Conservation (phyloP, 2,797 vertebrate genomes). For the Megalops cyprinoides region DNA sequence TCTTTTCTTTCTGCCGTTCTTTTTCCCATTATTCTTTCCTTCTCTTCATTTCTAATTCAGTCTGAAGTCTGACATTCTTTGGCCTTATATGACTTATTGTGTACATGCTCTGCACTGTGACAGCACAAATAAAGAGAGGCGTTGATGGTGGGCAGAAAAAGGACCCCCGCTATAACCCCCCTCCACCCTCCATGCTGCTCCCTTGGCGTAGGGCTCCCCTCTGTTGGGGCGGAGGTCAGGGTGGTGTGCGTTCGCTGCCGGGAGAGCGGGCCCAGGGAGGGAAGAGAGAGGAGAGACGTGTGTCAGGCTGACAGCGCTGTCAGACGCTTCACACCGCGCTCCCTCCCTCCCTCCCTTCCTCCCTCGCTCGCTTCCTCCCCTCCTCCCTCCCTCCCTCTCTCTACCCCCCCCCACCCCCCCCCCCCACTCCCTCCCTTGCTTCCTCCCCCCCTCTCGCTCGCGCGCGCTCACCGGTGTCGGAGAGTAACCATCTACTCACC, state of each 20-base stretch:
- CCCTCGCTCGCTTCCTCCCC: neutral
- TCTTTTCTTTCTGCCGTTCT: no score
- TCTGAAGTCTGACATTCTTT: no score
- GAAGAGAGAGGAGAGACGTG: neutral
- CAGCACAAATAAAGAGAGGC: neutral
- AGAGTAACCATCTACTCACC: neutral
- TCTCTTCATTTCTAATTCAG: no score
- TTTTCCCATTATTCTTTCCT: no score
- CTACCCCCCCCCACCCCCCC: neutral
- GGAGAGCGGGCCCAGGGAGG: no score
- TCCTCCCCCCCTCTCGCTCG: neutral
- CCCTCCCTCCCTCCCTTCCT: no score
- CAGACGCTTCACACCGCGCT: neutral
- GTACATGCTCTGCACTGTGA: neutral
- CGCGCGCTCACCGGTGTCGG: neutral
- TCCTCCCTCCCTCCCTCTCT: neutral
- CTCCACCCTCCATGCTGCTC: neutral
- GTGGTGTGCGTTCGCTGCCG: neutral
- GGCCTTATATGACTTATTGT: no score
- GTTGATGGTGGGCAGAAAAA: neutral
- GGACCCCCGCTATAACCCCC: neutral
- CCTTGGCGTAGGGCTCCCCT: neutral
- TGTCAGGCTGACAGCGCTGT: neutral
- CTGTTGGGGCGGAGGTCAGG: neutral
- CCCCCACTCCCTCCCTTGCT: neutral